These are phyloP conservation scores for Oreotrochilus melanogaster DNA, from an alignment of 2,113 vertebrate species.

Conservation along the genomic window DNA sequence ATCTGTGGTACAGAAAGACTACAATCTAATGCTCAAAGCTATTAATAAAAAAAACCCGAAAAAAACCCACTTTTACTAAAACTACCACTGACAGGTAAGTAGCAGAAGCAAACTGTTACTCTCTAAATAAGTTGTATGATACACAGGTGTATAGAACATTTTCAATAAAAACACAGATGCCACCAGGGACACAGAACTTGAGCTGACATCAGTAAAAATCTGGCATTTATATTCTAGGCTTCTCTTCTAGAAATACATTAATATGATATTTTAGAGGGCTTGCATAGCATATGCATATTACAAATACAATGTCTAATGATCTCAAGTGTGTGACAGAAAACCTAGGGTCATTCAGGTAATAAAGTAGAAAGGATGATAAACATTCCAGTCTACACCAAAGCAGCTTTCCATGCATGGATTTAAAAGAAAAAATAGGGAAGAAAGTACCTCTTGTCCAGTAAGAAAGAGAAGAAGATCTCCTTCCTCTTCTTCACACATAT, in stretches of 20 bases:
- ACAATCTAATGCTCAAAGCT: background rate
- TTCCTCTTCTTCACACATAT: slow-evolving; percentile 96
- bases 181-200: background rate
- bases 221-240: background rate
- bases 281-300: background rate
- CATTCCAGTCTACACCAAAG: background rate
- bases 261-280: background rate
- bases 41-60: background rate
- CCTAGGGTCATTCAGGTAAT: background rate
- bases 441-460: slow-evolving; percentile 94
- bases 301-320: background rate
- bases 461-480: slow-evolving; percentile 94
- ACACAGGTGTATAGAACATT: background rate
- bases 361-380: background rate
- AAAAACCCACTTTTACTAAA: background rate
- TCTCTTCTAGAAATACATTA: background rate
- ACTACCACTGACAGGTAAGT: background rate
- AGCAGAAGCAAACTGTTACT: background rate
- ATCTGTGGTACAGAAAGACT: background rate
- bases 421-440: background rate
- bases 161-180: background rate
- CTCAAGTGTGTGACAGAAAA: rapidly evolving
- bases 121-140: background rate
- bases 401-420: background rate
- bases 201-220: background rate